Evolutionary conservation across 2,113 vertebrate species (phyloP).

Genomic region (Bucco capensis): DNA sequence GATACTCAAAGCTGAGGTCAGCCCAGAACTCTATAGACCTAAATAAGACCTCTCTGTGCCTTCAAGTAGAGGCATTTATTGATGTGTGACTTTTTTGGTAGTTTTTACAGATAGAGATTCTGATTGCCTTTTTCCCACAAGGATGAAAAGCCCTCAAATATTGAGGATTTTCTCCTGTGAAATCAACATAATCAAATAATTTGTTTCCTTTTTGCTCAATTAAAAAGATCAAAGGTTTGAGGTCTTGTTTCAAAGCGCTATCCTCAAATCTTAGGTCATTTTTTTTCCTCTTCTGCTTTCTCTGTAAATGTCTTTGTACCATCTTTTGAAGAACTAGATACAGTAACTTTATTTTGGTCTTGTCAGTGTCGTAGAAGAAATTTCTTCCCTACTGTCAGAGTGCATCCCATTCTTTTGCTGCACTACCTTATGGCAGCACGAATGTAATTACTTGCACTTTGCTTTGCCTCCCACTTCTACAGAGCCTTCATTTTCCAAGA

Average conservation of each 20-base stretch:
- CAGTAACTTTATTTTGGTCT: neutral
- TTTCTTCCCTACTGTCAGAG: neutral
- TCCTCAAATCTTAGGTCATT: neutral
- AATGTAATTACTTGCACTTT: neutral
- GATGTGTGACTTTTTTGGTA: neutral
- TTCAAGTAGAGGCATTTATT: neutral
- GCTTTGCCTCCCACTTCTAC: neutral
- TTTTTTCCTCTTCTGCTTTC: neutral
- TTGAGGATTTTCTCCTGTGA: neutral
- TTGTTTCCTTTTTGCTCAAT: neutral
- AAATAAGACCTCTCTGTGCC: neutral
- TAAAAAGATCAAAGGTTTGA: neutral
- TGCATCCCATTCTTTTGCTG: neutral
- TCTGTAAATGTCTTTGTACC: neutral
- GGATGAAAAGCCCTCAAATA: neutral
- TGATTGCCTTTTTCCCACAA: neutral
- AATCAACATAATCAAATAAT: neutral
- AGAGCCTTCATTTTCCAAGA: neutral
- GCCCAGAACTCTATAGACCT: neutral
- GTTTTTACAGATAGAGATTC: neutral
- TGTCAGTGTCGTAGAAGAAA: neutral
- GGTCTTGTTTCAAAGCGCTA: neutral
- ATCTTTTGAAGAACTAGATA: neutral
- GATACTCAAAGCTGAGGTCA: neutral
- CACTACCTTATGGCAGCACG: neutral